Percentiles rank a stretch among this genome's conserved stretches.
Conservation (phyloP, 2,113 vertebrate species). For the Oryzias celebensis region DNA sequence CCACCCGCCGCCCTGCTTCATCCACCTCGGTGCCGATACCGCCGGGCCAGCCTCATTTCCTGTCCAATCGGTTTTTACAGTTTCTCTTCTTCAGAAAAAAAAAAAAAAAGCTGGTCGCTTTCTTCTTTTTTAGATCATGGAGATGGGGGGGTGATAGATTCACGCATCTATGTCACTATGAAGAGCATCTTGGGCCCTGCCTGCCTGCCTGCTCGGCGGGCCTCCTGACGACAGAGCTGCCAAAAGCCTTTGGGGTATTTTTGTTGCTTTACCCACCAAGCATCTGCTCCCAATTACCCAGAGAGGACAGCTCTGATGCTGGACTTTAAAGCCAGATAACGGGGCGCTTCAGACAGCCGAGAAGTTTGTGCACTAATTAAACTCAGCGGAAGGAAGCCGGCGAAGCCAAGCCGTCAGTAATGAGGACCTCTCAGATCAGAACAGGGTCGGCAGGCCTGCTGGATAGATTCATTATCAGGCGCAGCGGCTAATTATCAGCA, state of each 20-base stretch:
- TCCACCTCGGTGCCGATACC: conserved; percentile 43
- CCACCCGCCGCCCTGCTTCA: conserved; percentile 18
- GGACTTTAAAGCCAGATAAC: conserved; percentile 69
- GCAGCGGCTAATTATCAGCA: conserved; percentile 65
- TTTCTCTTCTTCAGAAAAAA: conserved; percentile 47
- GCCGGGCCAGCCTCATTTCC: conserved; percentile 60
- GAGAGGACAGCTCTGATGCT: conserved; percentile 70
- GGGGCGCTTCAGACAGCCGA: conserved; percentile 68
- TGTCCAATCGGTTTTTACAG: conserved; percentile 48
- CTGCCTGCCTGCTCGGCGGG: conserved; percentile 47
- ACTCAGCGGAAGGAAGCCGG: conserved; percentile 69
- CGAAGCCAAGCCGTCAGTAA: conserved; percentile 67
- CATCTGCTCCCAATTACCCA: conserved; percentile 81
- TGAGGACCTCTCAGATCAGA: conserved; percentile 71
- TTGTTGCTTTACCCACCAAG: conserved; percentile 77
- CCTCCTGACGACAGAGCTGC: conserved; percentile 55
- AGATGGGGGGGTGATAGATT: conserved; percentile 31
- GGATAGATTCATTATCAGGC: conserved; percentile 64
- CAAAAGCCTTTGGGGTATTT: conserved; percentile 74
- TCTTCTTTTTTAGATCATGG: conserved; percentile 40
- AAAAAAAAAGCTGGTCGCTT: conserved; percentile 3
- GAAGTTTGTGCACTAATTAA: conserved; percentile 80
- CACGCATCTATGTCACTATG: conserved; percentile 69
- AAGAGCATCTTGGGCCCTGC: conserved; percentile 47
- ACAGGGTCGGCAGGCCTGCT: conserved; percentile 59